Conservation (phyloP, 2,888 invertebrate genomes). For the Tachystola acroxantha region DNA sequence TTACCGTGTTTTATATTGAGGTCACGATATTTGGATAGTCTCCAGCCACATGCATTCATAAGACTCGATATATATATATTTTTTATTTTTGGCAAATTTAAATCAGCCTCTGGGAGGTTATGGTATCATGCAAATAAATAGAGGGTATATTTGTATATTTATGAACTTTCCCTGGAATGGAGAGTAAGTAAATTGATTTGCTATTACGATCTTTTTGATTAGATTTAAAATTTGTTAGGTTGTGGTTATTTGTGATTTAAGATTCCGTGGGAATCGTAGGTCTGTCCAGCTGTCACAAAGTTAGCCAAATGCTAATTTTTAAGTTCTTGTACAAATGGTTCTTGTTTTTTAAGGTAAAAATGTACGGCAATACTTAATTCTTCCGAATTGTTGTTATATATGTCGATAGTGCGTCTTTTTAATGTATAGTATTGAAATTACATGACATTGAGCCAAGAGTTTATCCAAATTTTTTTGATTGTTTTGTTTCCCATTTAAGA, state of each 20-base stretch:
- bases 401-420: constrained; percentile 37
- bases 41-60: too few species aligned
- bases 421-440: constrained; percentile 46
- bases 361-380: constrained; percentile 65
- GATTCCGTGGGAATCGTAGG: constrained; percentile 27
- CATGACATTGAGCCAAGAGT: constrained; percentile 59
- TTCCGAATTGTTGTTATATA: constrained; percentile 65
- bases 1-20: too few species aligned
- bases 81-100: too few species aligned
- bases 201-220: constrained; percentile 30
- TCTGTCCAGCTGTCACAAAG: constrained; percentile 50
- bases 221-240: constrained; percentile 42
- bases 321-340: constrained; percentile 60
- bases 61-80: too few species aligned
- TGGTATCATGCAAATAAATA: too few species aligned
- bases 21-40: too few species aligned
- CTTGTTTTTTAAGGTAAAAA: constrained; percentile 42
- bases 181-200: constrained; percentile 36
- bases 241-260: constrained; percentile 57
- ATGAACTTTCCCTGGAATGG: constrained; percentile 46
- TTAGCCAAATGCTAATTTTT: constrained; percentile 65
- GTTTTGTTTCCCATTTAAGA: constrained; percentile 38
- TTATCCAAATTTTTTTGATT: constrained; percentile 44
- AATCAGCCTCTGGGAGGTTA: too few species aligned
- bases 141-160: neutral